Conservation (phyloP, 1,140 invertebrate species). For the Oreohelix idahoensis region DNA sequence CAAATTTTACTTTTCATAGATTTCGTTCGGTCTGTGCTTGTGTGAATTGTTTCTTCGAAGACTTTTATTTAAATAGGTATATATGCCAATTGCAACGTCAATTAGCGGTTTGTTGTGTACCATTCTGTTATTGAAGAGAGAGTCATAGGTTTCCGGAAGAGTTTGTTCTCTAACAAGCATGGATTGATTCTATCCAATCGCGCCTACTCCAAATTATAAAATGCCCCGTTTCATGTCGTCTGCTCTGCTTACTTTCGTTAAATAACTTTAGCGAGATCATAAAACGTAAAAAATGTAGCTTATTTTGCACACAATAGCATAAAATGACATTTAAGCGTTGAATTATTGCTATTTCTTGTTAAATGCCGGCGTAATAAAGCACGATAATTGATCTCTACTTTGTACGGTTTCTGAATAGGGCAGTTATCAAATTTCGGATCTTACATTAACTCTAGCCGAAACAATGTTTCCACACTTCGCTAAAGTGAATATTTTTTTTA, state of each 20-base stretch:
- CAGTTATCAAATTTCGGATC: neutral
- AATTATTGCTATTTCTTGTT: neutral
- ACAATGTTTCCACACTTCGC: too few species aligned
- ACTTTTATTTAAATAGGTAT: neutral
- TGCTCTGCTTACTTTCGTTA: neutral
- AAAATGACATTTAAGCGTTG: neutral
- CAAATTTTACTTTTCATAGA: constrained; percentile 17
- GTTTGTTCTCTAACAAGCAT: neutral
- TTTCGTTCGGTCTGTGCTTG: neutral
- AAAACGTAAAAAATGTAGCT: neutral
- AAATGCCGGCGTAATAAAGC: neutral
- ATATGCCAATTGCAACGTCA: neutral
- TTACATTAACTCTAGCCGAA: neutral
- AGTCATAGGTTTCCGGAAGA: constrained; percentile 1
- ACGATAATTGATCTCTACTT: neutral
- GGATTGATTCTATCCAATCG: constrained; percentile 5
- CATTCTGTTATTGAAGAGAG: neutral
- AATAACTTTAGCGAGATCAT: neutral
- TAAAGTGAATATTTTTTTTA: too few species aligned
- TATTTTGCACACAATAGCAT: neutral
- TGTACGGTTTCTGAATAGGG: neutral
- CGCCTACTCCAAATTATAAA: constrained; percentile 7
- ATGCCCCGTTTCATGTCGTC: neutral
- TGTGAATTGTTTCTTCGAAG: neutral
- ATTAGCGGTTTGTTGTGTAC: neutral